Conservation (phyloP, 2,888 invertebrate genomes). For the Sesia apiformis region DNA sequence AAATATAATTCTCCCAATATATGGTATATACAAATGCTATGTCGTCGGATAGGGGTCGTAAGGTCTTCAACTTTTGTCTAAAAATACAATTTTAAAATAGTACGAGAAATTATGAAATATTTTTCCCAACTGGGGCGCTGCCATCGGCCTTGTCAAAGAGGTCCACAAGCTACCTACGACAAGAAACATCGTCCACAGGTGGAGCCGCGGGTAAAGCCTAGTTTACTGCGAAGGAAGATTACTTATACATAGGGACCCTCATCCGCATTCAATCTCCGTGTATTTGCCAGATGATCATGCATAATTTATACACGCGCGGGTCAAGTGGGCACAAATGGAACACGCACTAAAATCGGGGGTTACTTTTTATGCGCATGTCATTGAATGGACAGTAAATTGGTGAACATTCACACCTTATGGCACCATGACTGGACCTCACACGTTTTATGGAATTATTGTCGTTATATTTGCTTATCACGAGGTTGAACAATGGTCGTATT, state of each 20-base stretch:
- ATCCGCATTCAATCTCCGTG: conserved; percentile 5
- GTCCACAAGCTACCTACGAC: too few relatives aligned
- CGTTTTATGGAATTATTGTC: conserved; percentile 22
- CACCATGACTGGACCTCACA: conserved; percentile 32
- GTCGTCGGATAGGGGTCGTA: too few relatives aligned
- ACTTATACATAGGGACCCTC: background rate
- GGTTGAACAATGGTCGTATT: conserved; percentile 38
- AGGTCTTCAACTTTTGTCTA: too few relatives aligned
- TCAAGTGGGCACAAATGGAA: conserved; percentile 48
- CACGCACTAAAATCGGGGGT: conserved; percentile 10
- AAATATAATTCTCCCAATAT: too few relatives aligned
- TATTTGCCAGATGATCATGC: conserved; percentile 54
- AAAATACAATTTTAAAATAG: too few relatives aligned
- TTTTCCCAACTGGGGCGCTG: too few relatives aligned
- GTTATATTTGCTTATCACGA: conserved; percentile 32
- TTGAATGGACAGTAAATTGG: conserved; percentile 48
- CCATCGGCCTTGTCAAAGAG: too few relatives aligned
- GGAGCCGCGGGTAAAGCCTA: background rate
- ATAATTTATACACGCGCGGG: conserved; percentile 66
- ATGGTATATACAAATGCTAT: too few relatives aligned
- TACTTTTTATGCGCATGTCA: conserved; percentile 12
- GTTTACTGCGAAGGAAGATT: conserved; percentile 2
- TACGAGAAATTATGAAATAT: too few relatives aligned
- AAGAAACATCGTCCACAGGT: too few relatives aligned
- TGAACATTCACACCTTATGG: conserved; percentile 60